These are phyloP conservation scores for Gisinianus flammeolus DNA, from an alignment of 2,888 invertebrate species.

Conservation along the genomic window DNA sequence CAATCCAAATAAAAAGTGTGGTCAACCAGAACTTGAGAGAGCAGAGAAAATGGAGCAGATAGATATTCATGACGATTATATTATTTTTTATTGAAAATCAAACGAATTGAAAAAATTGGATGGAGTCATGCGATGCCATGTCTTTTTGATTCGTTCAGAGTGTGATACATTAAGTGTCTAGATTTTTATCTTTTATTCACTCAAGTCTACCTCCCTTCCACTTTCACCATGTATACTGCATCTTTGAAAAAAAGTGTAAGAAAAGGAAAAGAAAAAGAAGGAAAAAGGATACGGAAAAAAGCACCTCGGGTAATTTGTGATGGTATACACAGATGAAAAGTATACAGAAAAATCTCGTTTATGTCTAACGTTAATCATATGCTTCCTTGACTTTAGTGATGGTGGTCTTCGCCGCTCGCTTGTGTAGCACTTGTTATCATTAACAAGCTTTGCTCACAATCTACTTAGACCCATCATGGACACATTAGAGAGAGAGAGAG, in stretches of 20 bases:
- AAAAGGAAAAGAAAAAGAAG: background rate
- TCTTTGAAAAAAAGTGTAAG: background rate
- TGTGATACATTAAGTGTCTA: conserved; percentile 3
- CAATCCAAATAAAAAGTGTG: too few relatives aligned
- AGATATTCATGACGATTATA: too few relatives aligned
- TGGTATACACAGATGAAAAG: conserved; percentile 18
- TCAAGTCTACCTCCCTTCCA: background rate
- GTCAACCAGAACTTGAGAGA: too few relatives aligned
- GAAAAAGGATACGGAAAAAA: background rate
- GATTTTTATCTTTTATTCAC: background rate
- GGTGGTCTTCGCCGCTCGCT: conserved; percentile 33
- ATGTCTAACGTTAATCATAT: conserved; percentile 37
- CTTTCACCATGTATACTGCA: too few relatives aligned
- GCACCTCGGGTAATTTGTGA: background rate
- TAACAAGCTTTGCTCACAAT: conserved; percentile 36
- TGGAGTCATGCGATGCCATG: too few relatives aligned
- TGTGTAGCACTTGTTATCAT: conserved; percentile 35
- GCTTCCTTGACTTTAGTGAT: conserved; percentile 31
- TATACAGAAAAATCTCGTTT: conserved; percentile 27
- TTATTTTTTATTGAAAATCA: too few relatives aligned
- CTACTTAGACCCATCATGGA: conserved; percentile 36
- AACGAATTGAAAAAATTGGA: too few relatives aligned
- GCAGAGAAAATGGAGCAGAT: too few relatives aligned
- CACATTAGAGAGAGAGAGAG: too few relatives aligned
- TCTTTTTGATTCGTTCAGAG: too few relatives aligned